Conservation (phyloP, 2,888 invertebrate genomes). For the Flexamia atlantica region DNA sequence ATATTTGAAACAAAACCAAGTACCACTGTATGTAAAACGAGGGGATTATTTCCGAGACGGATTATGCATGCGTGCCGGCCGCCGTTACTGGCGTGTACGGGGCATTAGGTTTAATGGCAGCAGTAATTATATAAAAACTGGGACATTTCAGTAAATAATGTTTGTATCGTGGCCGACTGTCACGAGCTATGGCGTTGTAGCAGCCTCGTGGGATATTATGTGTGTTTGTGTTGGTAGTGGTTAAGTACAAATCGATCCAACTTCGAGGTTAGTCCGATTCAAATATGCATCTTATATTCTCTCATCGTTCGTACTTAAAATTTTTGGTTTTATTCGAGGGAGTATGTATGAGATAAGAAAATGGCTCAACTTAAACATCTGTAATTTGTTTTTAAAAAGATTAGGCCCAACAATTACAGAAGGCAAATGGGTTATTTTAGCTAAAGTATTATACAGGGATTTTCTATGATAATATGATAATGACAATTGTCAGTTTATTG, state of each 20-base stretch:
- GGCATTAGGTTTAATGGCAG: constrained; percentile 36
- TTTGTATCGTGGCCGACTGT: constrained; percentile 26
- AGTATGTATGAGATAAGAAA: too few relatives aligned
- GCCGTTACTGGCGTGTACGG: constrained; percentile 10
- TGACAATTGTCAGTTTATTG: too few relatives aligned
- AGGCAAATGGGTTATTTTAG: too few relatives aligned
- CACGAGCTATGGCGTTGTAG: background rate
- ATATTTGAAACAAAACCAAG: background rate
- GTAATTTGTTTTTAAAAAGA: too few relatives aligned
- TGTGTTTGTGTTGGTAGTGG: constrained; percentile 41
- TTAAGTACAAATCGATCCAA: constrained; percentile 27
- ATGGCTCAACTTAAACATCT: too few relatives aligned
- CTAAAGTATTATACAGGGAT: too few relatives aligned
- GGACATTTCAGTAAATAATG: constrained; percentile 43
- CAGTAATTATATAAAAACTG: constrained; percentile 39
- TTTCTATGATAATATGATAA: too few relatives aligned
- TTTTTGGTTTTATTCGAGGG: background rate
- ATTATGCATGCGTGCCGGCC: constrained; percentile 24
- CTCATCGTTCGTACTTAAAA: constrained; percentile 1
- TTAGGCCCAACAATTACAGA: too few relatives aligned
- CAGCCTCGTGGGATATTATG: constrained; percentile 32
- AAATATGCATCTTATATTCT: constrained; percentile 13
- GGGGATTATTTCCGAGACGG: background rate
- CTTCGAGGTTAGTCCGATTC: background rate
- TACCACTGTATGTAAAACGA: background rate